Evolutionary conservation across 2,888 invertebrate genomes (phyloP).

Genomic region (Steinernema carpocapsae): DNA sequence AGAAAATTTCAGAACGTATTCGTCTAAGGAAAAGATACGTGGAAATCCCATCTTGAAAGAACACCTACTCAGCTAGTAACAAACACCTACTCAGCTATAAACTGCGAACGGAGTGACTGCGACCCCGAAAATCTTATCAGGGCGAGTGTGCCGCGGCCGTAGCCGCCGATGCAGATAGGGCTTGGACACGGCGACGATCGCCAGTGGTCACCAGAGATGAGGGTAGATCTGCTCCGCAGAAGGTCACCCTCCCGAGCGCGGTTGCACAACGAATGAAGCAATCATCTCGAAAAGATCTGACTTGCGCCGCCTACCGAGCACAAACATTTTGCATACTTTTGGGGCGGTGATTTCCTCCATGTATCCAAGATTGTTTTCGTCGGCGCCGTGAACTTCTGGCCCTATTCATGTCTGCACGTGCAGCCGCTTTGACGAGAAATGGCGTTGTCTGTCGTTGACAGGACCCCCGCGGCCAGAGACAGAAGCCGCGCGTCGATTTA

Average conservation of each 20-base stretch:
- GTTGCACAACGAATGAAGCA: background rate
- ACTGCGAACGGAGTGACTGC: too few relatives aligned
- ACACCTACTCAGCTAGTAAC: too few relatives aligned
- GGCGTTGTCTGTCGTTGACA: conserved; percentile 12
- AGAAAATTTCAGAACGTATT: too few relatives aligned
- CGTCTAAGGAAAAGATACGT: too few relatives aligned
- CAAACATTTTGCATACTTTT: conserved; percentile 7
- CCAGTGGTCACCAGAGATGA: conserved; percentile 7
- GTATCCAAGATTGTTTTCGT: background rate
- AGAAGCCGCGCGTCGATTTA: background rate
- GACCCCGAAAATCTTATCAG: too few relatives aligned
- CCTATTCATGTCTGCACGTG: conserved; percentile 23
- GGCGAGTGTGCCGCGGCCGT: too few relatives aligned
- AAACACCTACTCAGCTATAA: too few relatives aligned
- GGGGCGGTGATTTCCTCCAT: background rate
- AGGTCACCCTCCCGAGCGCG: background rate
- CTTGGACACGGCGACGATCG: background rate
- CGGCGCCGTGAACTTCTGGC: background rate
- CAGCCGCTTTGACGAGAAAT: conserved; percentile 13
- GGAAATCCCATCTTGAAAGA: too few relatives aligned
- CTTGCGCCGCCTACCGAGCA: conserved; percentile 9
- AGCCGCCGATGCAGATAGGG: too few relatives aligned
- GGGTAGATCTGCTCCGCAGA: background rate
- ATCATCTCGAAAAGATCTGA: background rate
- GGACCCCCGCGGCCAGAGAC: background rate